Percentiles rank a stretch among this genome's conserved stretches.
Conservation (phyloP, 1,140 invertebrate species). For the Heliothis subflexa region DNA sequence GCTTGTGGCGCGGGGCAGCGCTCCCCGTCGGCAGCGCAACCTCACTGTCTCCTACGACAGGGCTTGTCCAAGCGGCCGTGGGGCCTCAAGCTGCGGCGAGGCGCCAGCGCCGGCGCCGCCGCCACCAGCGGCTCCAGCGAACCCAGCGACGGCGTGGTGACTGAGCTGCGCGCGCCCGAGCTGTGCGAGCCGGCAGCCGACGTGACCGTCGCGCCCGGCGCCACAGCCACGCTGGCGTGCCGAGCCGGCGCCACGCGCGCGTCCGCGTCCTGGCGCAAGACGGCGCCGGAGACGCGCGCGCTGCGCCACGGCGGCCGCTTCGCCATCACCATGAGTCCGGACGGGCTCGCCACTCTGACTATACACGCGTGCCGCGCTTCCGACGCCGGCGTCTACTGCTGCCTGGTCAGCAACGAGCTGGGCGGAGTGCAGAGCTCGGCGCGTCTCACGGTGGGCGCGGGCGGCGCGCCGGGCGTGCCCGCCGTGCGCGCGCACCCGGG, state of each 20-base stretch:
- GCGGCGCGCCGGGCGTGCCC: slow-evolving; percentile 67
- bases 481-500: slow-evolving; percentile 74
- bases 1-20: slow-evolving; percentile 56
- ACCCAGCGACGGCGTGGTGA: slow-evolving; percentile 74
- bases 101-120: slow-evolving; percentile 58
- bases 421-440: slow-evolving; percentile 87
- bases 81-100: slow-evolving; percentile 84
- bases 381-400: slow-evolving; percentile 89
- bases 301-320: slow-evolving; percentile 85
- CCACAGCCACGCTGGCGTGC: slow-evolving; percentile 73
- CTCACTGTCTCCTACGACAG: slow-evolving; percentile 66
- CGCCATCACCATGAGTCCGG: slow-evolving; percentile 78
- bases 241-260: slow-evolving; percentile 74
- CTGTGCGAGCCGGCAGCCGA: slow-evolving; percentile 77
- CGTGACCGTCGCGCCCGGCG: slow-evolving; percentile 70
- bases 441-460: slow-evolving; percentile 81
- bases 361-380: slow-evolving; percentile 86
- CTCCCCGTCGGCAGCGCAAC: slow-evolving; percentile 34
- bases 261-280: slow-evolving; percentile 87
- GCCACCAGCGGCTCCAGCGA: slow-evolving; percentile 55
- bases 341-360: slow-evolving; percentile 84
- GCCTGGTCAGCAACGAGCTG: slow-evolving; percentile 87
- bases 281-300: slow-evolving; percentile 85
- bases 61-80: slow-evolving; percentile 86
- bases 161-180: slow-evolving; percentile 80